Conservation (phyloP, 2,888 invertebrate species). For the Meta bourneti region DNA sequence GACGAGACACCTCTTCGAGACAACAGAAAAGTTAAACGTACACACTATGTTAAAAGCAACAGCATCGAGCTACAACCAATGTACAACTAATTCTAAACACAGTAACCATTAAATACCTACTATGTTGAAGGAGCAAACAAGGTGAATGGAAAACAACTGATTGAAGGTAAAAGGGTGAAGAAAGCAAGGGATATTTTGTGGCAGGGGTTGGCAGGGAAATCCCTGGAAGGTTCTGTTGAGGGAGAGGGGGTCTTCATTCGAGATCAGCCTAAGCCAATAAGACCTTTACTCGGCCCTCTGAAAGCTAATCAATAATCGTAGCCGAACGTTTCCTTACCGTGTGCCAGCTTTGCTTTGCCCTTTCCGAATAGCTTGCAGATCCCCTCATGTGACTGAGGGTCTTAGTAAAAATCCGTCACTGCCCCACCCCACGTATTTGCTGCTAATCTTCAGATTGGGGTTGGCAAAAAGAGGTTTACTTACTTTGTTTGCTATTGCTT, state of each 20-base stretch:
- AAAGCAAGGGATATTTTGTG: background rate
- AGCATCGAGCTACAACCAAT: no score
- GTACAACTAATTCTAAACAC: no score
- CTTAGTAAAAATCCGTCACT: slow-evolving; percentile 52
- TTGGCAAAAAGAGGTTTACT: slow-evolving; percentile 45
- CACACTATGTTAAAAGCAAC: no score
- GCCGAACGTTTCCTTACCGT: slow-evolving; percentile 47
- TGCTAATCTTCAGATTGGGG: slow-evolving; percentile 51
- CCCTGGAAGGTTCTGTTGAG: slow-evolving; percentile 30
- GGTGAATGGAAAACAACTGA: background rate
- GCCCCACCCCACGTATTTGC: slow-evolving; percentile 45
- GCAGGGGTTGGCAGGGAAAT: slow-evolving; percentile 16
- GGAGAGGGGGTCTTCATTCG: slow-evolving; percentile 28
- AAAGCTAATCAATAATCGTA: slow-evolving; percentile 74
- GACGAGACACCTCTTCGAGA: no score
- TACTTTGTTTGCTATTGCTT: slow-evolving; percentile 23
- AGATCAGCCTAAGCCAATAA: slow-evolving; percentile 71
- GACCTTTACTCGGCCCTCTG: slow-evolving; percentile 65
- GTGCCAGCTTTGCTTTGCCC: slow-evolving; percentile 61
- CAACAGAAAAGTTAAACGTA: no score
- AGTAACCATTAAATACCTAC: no score
- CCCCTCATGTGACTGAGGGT: slow-evolving; percentile 59
- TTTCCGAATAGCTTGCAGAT: slow-evolving; percentile 26
- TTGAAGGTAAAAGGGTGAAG: background rate
- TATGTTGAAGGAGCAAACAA: no score